These are phyloP conservation scores for Iphiclides podalirius DNA, from an alignment of 2,888 invertebrate species.

Conservation along the genomic window DNA sequence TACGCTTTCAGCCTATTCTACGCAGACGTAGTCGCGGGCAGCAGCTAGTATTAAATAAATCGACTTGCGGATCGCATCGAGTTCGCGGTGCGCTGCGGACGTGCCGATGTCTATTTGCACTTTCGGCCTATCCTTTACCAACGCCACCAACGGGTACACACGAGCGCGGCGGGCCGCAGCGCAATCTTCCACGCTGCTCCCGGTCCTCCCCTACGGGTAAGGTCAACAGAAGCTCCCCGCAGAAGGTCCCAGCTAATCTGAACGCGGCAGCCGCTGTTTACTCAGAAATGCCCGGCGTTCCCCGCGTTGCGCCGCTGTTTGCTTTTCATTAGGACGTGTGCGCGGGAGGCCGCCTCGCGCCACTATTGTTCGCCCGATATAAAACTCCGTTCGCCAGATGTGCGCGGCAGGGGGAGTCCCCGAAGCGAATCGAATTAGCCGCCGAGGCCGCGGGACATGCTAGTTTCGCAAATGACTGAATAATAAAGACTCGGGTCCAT, in stretches of 20 bases:
- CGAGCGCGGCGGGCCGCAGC: background rate
- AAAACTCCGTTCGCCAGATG: constrained; percentile 18
- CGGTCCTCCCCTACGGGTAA: constrained; percentile 35
- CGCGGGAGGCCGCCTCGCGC: constrained; percentile 29
- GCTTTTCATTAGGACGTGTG: constrained; percentile 40
- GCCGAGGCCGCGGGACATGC: constrained; percentile 8
- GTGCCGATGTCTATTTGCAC: no score
- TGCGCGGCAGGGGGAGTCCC: constrained; percentile 10
- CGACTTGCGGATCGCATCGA: no score
- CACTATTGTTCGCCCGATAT: constrained; percentile 29
- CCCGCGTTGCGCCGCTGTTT: constrained; percentile 28
- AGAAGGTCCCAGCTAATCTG: constrained; percentile 32
- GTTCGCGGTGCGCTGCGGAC: no score
- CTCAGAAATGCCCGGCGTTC: constrained; percentile 3
- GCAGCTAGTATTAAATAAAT: no score
- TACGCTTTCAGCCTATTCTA: no score
- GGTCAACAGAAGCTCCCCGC: constrained; percentile 27
- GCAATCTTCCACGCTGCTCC: constrained; percentile 24
- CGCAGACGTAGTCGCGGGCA: no score
- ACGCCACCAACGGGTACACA: no score
- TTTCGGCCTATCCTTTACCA: no score
- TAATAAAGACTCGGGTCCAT: constrained; percentile 23
- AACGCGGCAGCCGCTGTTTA: constrained; percentile 26
- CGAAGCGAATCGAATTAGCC: constrained; percentile 19
- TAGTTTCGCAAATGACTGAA: constrained; percentile 21